Base-by-base conservation (phyloP, 2,888 invertebrate genomes). In the Drosophila testacea region DNA sequence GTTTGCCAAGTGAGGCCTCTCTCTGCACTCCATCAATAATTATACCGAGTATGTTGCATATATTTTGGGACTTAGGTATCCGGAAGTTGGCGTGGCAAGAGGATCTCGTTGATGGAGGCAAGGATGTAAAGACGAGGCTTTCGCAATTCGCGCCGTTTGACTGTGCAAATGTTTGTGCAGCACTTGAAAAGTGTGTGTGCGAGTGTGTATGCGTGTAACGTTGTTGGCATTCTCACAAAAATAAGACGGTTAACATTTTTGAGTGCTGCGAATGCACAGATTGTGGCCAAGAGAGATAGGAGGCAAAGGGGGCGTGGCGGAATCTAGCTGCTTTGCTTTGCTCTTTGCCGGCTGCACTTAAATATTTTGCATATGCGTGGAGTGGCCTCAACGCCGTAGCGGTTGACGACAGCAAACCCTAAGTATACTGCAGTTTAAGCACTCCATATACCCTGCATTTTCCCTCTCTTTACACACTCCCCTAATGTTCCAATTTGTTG, bases 291-390 rank as follows among this genome's bases (percentile, higher is more conserved):
- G 38, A 27, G 38, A 13, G 62, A 32, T 36, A 28, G 36, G 56
- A 7, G 27, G 6, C 32, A 13, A 28, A 10, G 54, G 28, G 32
- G 52, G 48, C 54, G 44, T 32, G 41, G 22, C 54, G 27, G 46
- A 56, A 36, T 46, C 5, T 59, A 48, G 80, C 56, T 68, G 83
- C 87, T 87, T 87, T 87, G 72, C 82, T 84, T 88, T 88, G 82
- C 88, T 79, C 76, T 84, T 76, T 84, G 85, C 82, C 61, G 82
- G 59, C 67, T 88, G 88, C 82, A 84, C 82, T 83, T 88, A 83
- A 83, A 83, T 81, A 84, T 88, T 88, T 85, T 83, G 83, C 86
- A 88, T 83, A 88, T 85, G 86, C 81, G 81, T 78, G 64, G 60
- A 87, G 87, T 78, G 81, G 71, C 55, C 69, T 60, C 60, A 44